Base-by-base conservation (phyloP, 2,113 vertebrate genomes). In the Neolamprologus fasciatus region DNA sequence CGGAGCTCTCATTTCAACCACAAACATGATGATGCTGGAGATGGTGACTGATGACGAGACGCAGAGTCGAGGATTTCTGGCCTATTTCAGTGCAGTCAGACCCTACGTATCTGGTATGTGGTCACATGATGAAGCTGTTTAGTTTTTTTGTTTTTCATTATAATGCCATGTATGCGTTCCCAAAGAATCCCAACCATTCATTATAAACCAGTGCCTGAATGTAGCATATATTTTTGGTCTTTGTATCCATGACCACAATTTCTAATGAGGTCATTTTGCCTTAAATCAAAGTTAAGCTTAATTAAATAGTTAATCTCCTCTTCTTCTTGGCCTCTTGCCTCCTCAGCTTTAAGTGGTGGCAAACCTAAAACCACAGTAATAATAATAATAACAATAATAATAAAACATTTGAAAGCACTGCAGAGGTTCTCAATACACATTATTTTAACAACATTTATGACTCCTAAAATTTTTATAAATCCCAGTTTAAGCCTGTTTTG, bases 11-110 rank as follows among this genome's bases (percentile, higher is more conserved):
- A 97, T 98, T 58, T 97, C 97, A 19, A 97, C 98, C 8, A 94
- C 97, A 88, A 97, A 97, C 93, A 97, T 95, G 37, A 97, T 98
- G 96, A 96, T 97, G 95, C 93, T 98, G 87, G 96, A 96, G 90
- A 98, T 98, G 98, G 96, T 84, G 7, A 92, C 97, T 0, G 98
- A 98, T 23, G 96, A 86, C 4, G 97, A 89, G 81, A 97, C 95
- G 0, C 96, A 97, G 33, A 96, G 96, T 2, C 89, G 97, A 50
- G 98, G 98, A 6, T 98, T 98, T 92, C 93, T 98, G 88, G 97
- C 96, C 37, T 96, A 96, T 91, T 98, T 97, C 94, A 97, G 90
- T 68, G 96, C 96, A 28, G 86, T 92, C 61, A 96, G 95, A 80
- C 96, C 97, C 4, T 95, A 97, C 0, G 85, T 80, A 45, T 91